Conservation (phyloP, 2,888 invertebrate genomes). For the Eristalis pertinax region DNA sequence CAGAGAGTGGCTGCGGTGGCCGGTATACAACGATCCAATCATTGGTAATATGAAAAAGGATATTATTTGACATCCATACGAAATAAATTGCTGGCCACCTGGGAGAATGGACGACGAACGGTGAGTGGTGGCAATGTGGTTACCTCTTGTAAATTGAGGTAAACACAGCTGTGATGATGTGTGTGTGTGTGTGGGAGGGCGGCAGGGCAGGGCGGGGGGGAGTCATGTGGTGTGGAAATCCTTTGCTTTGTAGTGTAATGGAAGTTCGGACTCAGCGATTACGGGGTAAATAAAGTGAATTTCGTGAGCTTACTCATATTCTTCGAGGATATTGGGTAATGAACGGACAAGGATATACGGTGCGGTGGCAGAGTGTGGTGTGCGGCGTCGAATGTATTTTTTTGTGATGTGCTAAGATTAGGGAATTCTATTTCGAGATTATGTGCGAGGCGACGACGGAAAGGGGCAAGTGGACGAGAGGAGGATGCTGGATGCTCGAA, state of each 20-base stretch:
- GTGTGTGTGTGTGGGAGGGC: neutral
- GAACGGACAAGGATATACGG: conserved; percentile 41
- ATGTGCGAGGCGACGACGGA: neutral
- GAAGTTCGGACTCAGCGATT: conserved; percentile 68
- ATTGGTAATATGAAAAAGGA: conserved; percentile 70
- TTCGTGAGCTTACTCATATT: conserved; percentile 70
- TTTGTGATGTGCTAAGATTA: conserved; percentile 47
- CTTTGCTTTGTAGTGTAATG: conserved; percentile 58
- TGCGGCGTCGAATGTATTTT: conserved; percentile 39
- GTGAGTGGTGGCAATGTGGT: conserved; percentile 44
- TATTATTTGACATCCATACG: conserved; percentile 68
- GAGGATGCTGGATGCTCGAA: too few relatives aligned
- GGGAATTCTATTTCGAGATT: conserved; percentile 42
- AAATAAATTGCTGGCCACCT: conserved; percentile 71
- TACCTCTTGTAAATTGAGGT: conserved; percentile 70
- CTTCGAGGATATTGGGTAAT: conserved; percentile 61
- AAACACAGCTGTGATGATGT: conserved; percentile 26
- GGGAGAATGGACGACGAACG: conserved; percentile 39
- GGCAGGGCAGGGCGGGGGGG: conserved; percentile 1
- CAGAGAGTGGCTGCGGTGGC: conserved; percentile 17
- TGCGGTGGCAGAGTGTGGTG: neutral
- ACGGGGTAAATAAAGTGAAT: conserved; percentile 70
- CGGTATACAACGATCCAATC: conserved; percentile 62
- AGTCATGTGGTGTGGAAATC: neutral
- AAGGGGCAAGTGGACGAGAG: neutral